These are phyloP conservation scores for Galaxias olidus DNA, from an alignment of 2,797 vertebrate species.

Conservation along the genomic window DNA sequence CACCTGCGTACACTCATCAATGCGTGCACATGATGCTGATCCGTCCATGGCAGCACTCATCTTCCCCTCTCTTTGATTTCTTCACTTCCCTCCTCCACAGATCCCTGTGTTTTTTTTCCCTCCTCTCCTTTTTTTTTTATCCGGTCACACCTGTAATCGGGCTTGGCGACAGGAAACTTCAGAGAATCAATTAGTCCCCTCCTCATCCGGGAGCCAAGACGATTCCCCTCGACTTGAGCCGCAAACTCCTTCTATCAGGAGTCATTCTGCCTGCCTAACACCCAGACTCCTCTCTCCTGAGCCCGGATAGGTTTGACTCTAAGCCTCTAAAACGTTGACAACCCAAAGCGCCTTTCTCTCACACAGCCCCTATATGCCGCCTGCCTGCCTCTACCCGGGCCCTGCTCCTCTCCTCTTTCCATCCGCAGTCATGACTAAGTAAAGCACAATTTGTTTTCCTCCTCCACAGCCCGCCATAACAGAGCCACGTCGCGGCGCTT, in stretches of 20 bases:
- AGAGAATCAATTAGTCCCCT: slow-evolving; percentile 83
- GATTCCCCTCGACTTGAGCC: slow-evolving; percentile 82
- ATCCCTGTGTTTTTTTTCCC: slow-evolving; percentile 74
- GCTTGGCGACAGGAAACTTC: slow-evolving; percentile 79
- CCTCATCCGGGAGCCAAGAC: slow-evolving; percentile 80
- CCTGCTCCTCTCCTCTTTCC: slow-evolving; percentile 67
- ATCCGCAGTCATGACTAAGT: slow-evolving; percentile 66
- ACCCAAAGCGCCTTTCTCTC: slow-evolving; percentile 78
- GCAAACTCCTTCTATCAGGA: slow-evolving; percentile 85
- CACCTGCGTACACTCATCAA: slow-evolving; percentile 62
- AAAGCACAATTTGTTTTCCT: slow-evolving; percentile 74
- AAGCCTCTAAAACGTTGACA: slow-evolving; percentile 85
- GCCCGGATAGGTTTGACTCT: slow-evolving; percentile 85
- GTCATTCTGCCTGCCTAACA: slow-evolving; percentile 84
- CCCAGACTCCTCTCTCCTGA: slow-evolving; percentile 82
- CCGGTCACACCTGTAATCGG: slow-evolving; percentile 80
- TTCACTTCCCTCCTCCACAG: slow-evolving; percentile 70
- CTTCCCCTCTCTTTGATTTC: slow-evolving; percentile 75
- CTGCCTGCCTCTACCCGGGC: slow-evolving; percentile 71
- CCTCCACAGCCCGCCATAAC: slow-evolving; percentile 59
- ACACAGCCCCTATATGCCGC: slow-evolving; percentile 42
- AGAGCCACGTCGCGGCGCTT: slow-evolving; percentile 54
- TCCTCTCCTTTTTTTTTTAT: slow-evolving; percentile 69
- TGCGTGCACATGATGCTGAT: slow-evolving; percentile 67
- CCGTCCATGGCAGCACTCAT: slow-evolving; percentile 74